Conservation (phyloP, 2,888 invertebrate species). For the Polyommatus iphigenia region DNA sequence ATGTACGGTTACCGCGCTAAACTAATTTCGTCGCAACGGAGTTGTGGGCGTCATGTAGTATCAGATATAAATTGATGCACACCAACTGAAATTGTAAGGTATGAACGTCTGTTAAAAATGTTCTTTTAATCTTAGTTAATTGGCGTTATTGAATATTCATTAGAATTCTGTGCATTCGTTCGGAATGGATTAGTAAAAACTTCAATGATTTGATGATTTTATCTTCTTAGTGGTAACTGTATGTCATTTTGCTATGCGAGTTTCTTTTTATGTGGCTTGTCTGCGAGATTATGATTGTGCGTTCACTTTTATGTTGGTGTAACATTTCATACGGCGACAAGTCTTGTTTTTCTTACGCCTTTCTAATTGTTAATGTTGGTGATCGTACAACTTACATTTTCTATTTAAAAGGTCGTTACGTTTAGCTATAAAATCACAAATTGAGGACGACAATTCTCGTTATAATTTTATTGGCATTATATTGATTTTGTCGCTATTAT, state of each 20-base stretch:
- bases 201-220: not conserved
- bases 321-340: conserved; percentile 13
- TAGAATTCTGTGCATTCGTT: not conserved
- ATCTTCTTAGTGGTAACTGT: not conserved
- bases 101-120: not conserved
- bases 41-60: too few relatives aligned
- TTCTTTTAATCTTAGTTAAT: not conserved
- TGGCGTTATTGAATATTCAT: not conserved
- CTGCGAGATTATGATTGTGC: conserved; percentile 18
- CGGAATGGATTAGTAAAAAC: not conserved
- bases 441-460: not conserved
- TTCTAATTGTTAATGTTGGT: conserved; percentile 28
- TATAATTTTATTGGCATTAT: not conserved
- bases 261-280: conserved; percentile 29
- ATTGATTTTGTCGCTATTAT: not conserved
- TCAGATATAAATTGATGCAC: not conserved
- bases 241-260: conserved; percentile 25
- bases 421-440: not conserved
- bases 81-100: not conserved
- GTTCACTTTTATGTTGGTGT: conserved; percentile 22
- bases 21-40: too few relatives aligned
- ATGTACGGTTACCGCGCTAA: too few relatives aligned
- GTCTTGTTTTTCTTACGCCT: conserved; percentile 20
- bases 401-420: conserved; percentile 6
- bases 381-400: conserved; percentile 13